Evolutionary conservation across 1,140 invertebrate genomes (phyloP), one percentile per base, ranked within the genome.

Genomic region (Habropoda laboriosa): DNA sequence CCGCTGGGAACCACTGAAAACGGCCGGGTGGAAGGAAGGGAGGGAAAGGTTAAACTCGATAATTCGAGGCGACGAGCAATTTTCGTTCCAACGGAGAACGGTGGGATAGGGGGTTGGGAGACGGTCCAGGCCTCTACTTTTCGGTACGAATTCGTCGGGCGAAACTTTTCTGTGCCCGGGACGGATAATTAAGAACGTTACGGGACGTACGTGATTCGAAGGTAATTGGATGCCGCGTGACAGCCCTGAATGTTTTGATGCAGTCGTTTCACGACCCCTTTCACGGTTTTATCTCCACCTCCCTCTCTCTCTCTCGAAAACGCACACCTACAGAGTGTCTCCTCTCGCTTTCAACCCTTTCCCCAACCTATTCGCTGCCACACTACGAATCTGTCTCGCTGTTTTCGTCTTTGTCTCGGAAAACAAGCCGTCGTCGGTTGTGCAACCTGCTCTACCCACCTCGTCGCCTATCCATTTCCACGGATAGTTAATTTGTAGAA

Each of bases 401-500:
- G n/a, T 63, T 24, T 27, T 42, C 24, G 38, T 42, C 38, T 35
- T 53, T 16, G n/a, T 30, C n/a, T n/a, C n/a, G n/a, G n/a, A n/a
- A n/a, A n/a, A n/a, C n/a, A n/a, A n/a, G n/a, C n/a, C n/a, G n/a
- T n/a, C n/a, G n/a, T n/a, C n/a, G n/a, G n/a, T n/a, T n/a, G n/a
- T n/a, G n/a, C n/a, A 21, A 16, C 42, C 7, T 40, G 13, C 24
- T n/a, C n/a, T n/a, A n/a, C 38, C 53, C 66, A n/a, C 38, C 45
- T 24, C 57, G 60, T 70, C 24, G 18, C 51, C 66, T 63, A 80
- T 85, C 72, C 60, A 60, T 80, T 80, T 67, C 77, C 82, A 78
- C 67, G 81, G 76, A 88, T 90, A 89, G 87, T 88, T 90, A 90
- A 91, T 91, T 91, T 91, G 85, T 85, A 88, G 84, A 89, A 90